Base-by-base conservation (phyloP, 2,797 vertebrate species). In the Pyrocephalus nanus region DNA sequence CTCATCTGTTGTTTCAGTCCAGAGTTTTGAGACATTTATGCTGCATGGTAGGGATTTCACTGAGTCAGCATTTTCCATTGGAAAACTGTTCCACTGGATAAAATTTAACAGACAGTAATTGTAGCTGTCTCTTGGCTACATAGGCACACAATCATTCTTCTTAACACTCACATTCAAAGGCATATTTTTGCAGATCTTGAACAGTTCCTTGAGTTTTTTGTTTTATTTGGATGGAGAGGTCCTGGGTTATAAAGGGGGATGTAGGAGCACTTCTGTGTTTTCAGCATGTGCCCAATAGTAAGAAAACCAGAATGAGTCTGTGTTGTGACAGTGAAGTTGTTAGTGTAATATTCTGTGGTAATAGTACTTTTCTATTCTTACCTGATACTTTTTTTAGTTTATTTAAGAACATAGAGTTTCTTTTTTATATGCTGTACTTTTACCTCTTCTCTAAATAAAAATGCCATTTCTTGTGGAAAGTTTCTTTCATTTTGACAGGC, bases 261-360 rank as follows among this genome's bases (percentile, higher is more conserved):
- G 5, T 55, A 32, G 19, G 25, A 86, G 13, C 14, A 34, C 21
- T 74, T 40, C 27, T 32, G 9, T 75, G 10, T 81, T 90, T 92
- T 86, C 13, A 43, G 10, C 7, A 9, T 42, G 3, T 65, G 5
- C 5, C 42, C 2, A 0, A 65, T 38, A 82, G 4, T 60, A 13
- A 73, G 45, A 87, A 88, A 51, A 20, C 23, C 15, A 54, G 50
- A 78, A 54, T 5, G 4, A 21, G 3, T 75, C 25, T 86, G 1
- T 67, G 15, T 80, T 71, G 34, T 51, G 22, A 19, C 29, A 69
- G 7, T 77, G 34, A 83, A 81, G 7, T 88, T 5, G 0, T 55
- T 53, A 74, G 27, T 65, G 5, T 11, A 14, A 3, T 84, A 4
- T 74, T 74, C 17, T 73, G 43, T 17, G 6, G 4, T 57, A 67